Evolutionary conservation across 2,113 vertebrate genomes (phyloP).

Genomic region (Cyanocitta stelleri): DNA sequence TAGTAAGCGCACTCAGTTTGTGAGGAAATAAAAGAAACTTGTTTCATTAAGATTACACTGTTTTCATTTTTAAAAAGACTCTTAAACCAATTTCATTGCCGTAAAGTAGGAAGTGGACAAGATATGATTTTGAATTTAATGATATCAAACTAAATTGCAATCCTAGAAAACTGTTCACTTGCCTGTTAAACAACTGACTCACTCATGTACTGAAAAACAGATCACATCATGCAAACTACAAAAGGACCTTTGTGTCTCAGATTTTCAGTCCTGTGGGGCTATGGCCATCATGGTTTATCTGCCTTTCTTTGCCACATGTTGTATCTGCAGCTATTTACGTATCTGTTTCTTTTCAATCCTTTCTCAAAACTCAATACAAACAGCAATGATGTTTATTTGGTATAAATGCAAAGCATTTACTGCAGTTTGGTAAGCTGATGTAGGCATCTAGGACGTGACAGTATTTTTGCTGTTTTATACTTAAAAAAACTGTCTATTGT

Average conservation of each 20-base stretch:
- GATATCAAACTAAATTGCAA: neutral
- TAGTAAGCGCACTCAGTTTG: neutral
- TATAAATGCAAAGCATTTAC: neutral
- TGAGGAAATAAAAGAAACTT: neutral
- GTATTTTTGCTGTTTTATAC: neutral
- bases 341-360: neutral
- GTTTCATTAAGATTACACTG: neutral
- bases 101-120: neutral
- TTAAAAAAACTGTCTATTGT: neutral
- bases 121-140: neutral
- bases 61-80: neutral
- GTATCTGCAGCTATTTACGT: neutral
- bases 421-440: neutral
- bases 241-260: neutral
- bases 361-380: neutral
- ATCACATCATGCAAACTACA: neutral
- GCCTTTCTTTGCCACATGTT: neutral
- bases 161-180: neutral
- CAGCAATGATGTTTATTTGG: neutral
- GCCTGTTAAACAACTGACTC: neutral
- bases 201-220: neutral
- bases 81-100: neutral
- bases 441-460: neutral
- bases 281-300: neutral
- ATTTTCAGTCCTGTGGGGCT: neutral